Conservation (phyloP, 2,888 invertebrate genomes). For the Tenthredo livida region DNA sequence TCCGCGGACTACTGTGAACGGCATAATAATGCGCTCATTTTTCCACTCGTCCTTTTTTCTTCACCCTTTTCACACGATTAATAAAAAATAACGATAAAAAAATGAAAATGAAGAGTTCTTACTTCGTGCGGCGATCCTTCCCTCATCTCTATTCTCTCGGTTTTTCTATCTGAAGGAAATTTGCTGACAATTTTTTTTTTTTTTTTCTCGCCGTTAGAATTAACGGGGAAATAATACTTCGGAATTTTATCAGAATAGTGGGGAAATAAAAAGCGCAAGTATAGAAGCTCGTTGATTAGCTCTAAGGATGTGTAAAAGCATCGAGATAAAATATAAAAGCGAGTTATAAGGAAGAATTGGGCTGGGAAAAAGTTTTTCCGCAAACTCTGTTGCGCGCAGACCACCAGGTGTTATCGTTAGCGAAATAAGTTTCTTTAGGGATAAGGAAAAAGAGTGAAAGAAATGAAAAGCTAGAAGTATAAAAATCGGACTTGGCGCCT, state of each 20-base stretch:
- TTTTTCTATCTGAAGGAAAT: not conserved
- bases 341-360: not conserved
- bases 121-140: not conserved
- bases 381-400: not conserved
- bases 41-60: not conserved
- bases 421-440: not conserved
- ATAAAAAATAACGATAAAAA: not conserved
- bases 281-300: not conserved
- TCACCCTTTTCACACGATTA: not conserved
- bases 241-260: not conserved
- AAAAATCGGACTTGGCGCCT: conserved; percentile 1
- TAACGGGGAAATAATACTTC: not conserved
- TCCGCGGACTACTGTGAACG: not conserved
- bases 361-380: not conserved
- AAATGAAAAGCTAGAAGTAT: conserved; percentile 54
- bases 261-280: not conserved
- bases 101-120: not conserved
- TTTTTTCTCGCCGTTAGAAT: not conserved
- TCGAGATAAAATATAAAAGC: not conserved
- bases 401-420: conserved; percentile 35
- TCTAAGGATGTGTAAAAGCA: not conserved
- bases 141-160: not conserved
- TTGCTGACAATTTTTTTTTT: no score
- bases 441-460: conserved; percentile 28
- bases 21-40: conserved; percentile 7